A percentile compares a stretch with the other conserved stretches of the same genome.
Evolutionary conservation across 2,797 vertebrate genomes (phyloP).

Genomic region (Halcyon chelicuti): DNA sequence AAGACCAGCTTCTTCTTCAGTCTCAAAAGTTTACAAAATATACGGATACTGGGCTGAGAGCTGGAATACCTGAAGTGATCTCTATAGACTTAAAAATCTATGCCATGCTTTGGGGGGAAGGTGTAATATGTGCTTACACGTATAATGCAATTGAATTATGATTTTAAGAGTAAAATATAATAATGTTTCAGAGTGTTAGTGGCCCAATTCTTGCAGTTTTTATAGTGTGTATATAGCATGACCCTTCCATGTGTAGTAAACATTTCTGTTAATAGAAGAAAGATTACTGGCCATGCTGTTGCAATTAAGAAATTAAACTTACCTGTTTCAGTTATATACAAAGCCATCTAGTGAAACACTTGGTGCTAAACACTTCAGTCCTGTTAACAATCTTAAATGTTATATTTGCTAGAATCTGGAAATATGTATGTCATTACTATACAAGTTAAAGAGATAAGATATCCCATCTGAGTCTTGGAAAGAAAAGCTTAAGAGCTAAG

Average conservation of each 20-base stretch:
- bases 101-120: fast-evolving
- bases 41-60: background rate
- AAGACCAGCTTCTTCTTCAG: background rate
- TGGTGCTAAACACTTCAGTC: background rate
- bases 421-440: background rate
- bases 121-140: background rate
- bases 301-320: background rate
- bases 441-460: background rate
- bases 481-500: background rate
- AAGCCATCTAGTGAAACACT: background rate
- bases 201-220: background rate
- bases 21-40: background rate
- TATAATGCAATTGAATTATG: background rate
- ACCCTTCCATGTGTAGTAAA: background rate
- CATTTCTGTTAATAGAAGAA: background rate
- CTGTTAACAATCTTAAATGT: background rate
- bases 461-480: background rate
- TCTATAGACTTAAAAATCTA: background rate
- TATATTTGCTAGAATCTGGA: background rate
- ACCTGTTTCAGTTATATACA: background rate
- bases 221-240: background rate
- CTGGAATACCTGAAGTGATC: background rate
- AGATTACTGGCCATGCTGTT: background rate
- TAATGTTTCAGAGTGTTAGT: background rate
- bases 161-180: background rate